These are phyloP conservation scores for Poeciliopsis infans DNA, from an alignment of 2,797 vertebrate species.

Conservation along the genomic window DNA sequence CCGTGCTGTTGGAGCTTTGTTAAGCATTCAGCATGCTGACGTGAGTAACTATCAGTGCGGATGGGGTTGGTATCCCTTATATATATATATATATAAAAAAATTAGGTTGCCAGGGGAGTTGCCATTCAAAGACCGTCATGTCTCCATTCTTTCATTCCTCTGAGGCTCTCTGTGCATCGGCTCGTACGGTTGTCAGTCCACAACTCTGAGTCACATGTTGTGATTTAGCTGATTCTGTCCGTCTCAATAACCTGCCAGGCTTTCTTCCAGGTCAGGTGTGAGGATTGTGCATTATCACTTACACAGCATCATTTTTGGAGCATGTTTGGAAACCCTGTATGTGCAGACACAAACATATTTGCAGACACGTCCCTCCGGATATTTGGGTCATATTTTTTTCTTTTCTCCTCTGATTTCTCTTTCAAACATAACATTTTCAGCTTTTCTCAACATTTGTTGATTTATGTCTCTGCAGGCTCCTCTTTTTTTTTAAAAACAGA, in stretches of 20 bases:
- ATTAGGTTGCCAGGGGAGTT: neutral
- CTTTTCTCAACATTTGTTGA: conserved; percentile 20
- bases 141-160: neutral
- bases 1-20: no score
- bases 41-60: no score
- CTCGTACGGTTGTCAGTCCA: conserved; percentile 14
- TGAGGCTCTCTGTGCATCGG: conserved; percentile 21
- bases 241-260: conserved; percentile 41
- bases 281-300: conserved; percentile 21
- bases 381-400: conserved; percentile 3
- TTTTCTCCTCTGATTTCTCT: conserved; percentile 24
- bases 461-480: conserved; percentile 14
- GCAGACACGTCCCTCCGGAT: conserved; percentile 22
- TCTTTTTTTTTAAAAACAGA: conserved; percentile 5
- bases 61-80: no score
- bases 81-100: no score
- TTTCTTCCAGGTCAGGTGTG: conserved; percentile 39
- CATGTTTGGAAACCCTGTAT: conserved; percentile 8
- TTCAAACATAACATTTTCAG: conserved; percentile 15
- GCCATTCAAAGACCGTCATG: neutral
- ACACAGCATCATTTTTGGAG: conserved; percentile 22
- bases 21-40: no score
- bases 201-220: conserved; percentile 18
- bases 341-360: conserved; percentile 26
- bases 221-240: neutral